phyloP scores from a whole-genome alignment of 2,888 invertebrate genomes.

The Rugalucina vietnamica region DNA sequence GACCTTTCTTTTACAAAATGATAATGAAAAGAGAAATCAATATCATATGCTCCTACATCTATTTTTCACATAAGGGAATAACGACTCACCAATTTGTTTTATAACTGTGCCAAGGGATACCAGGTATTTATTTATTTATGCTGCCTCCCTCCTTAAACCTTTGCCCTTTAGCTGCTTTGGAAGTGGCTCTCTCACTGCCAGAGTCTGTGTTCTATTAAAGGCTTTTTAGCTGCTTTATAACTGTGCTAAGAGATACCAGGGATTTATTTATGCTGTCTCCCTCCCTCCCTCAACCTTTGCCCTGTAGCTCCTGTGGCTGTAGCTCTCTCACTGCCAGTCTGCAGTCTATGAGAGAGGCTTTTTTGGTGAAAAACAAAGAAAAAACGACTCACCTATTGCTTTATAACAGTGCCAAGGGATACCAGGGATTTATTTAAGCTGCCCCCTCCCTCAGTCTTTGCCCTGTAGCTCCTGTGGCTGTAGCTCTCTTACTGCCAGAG shows the following conservation, averaged over 20 bases:
- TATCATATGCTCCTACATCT: too few relatives aligned
- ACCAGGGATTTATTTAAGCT: constrained; percentile 92
- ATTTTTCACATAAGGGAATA: background rate
- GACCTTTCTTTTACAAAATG: too few relatives aligned
- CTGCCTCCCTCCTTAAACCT: constrained; percentile 88
- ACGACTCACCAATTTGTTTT: constrained; percentile 90
- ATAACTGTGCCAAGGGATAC: constrained; percentile 93
- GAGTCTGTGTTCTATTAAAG: too few relatives aligned
- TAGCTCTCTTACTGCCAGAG: constrained; percentile 85
- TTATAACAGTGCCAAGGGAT: constrained; percentile 92
- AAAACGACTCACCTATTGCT: constrained; percentile 89
- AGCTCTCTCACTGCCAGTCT: constrained; percentile 84
- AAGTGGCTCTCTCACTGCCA: constrained; percentile 84
- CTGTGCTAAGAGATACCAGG: constrained; percentile 91
- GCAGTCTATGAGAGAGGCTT: too few relatives aligned
- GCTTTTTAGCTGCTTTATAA: constrained; percentile 92
- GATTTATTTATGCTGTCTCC: constrained; percentile 91
- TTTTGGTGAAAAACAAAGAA: background rate
- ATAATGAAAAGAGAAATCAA: too few relatives aligned
- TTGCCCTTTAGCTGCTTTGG: constrained; percentile 93
- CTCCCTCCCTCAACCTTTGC: constrained; percentile 89
- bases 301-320: constrained; percentile 92
- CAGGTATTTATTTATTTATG: constrained; percentile 92
- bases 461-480: constrained; percentile 92
- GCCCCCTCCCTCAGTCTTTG: constrained; percentile 89